phyloP scores from a whole-genome alignment of 2,888 invertebrate genomes.

The Holacanthella duospinosa region DNA sequence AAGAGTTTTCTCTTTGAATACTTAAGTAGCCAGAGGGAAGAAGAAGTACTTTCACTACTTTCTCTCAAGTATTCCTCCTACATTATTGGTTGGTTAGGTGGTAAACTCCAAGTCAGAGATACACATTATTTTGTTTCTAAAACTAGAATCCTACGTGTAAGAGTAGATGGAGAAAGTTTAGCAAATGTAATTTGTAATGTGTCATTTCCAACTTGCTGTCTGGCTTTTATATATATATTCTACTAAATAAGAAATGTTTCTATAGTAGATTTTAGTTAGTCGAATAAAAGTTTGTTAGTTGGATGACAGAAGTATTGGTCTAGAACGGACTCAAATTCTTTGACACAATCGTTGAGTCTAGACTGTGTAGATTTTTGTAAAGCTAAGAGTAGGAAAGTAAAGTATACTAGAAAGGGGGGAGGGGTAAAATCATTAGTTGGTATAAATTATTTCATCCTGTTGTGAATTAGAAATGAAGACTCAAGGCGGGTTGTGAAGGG shows the following conservation, averaged over 20 bases:
- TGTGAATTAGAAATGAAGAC: no score
- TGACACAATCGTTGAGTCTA: no score
- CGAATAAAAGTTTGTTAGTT: no score
- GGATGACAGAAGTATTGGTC: no score
- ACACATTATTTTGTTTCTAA: not conserved
- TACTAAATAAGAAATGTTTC: no score
- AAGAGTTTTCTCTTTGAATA: not conserved
- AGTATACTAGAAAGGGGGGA: not conserved
- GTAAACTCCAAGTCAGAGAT: not conserved
- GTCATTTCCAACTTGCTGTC: not conserved
- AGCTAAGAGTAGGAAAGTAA: no score
- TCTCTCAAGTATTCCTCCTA: no score
- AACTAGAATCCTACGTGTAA: not conserved
- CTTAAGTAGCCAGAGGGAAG: not conserved
- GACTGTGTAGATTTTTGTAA: no score
- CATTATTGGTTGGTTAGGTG: not conserved
- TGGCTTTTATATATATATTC: not conserved
- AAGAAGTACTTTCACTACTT: not conserved
- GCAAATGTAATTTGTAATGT: constrained; percentile 1
- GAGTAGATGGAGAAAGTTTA: not conserved
- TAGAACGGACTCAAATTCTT: no score
- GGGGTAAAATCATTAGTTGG: not conserved
- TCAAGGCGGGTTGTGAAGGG: not conserved
- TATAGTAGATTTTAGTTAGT: no score
- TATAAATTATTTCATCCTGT: no score